Conservation (phyloP, 2,113 vertebrate species). For the Gallinago undulata region DNA sequence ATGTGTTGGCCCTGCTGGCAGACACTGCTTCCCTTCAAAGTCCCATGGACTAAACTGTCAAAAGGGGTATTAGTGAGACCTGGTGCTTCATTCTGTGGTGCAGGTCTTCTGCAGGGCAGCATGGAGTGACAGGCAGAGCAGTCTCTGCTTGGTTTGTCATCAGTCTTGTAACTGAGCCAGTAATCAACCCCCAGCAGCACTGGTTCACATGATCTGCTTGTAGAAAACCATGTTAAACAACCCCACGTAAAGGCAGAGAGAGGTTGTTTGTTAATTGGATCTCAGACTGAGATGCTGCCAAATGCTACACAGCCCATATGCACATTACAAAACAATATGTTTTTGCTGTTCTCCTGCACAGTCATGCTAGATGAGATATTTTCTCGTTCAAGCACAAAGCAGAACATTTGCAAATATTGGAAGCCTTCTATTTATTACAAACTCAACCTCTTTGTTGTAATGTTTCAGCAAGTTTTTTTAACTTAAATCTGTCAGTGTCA, state of each 20-base stretch:
- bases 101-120: neutral
- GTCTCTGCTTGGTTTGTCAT: neutral
- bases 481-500: conserved; percentile 32
- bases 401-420: neutral
- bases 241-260: neutral
- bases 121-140: neutral
- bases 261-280: neutral
- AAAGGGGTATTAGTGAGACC: neutral
- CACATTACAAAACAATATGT: neutral
- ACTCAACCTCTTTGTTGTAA: conserved; percentile 5
- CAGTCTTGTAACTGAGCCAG: neutral
- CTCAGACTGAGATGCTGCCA: neutral
- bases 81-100: neutral
- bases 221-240: neutral
- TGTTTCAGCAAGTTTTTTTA: conserved; percentile 20
- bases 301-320: neutral
- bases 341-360: neutral
- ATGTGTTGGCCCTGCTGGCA: neutral
- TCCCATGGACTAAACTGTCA: neutral
- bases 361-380: neutral
- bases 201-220: neutral
- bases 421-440: conserved; percentile 46
- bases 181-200: neutral
- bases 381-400: neutral
- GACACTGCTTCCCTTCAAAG: neutral